Percentiles rank a stretch among this genome's conserved stretches.
These are phyloP conservation scores for Synodontis membranacea DNA, from an alignment of 2,113 vertebrate genomes.

Conservation along the genomic window DNA sequence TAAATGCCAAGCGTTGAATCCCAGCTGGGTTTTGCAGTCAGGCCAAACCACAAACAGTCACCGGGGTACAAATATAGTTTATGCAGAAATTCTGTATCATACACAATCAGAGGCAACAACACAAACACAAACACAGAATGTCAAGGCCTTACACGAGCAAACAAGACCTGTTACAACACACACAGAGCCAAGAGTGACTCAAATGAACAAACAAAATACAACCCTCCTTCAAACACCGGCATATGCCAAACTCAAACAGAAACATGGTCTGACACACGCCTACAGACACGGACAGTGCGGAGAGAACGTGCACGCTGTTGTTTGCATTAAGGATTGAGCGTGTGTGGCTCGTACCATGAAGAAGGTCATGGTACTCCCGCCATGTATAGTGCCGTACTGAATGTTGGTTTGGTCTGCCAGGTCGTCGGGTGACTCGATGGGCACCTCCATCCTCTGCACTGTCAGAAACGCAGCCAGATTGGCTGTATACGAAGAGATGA, in stretches of 20 bases:
- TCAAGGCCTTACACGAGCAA: not conserved
- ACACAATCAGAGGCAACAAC: not conserved
- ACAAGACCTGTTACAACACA: conserved; percentile 3
- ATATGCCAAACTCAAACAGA: conserved; percentile 27
- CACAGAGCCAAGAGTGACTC: not conserved
- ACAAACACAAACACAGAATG: conserved; percentile 15
- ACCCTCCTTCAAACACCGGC: conserved; percentile 10
- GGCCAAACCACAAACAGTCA: not conserved
- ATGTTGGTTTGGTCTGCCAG: conserved; percentile 93
- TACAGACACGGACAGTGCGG: not conserved
- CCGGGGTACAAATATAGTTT: not conserved
- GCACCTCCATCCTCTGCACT: conserved; percentile 92
- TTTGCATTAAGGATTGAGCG: not conserved
- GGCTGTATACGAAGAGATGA: conserved; percentile 96
- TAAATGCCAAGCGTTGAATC: not conserved
- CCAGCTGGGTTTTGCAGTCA: not conserved
- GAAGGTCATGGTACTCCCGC: conserved; percentile 94
- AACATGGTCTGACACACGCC: not conserved
- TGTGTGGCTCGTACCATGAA: conserved; percentile 78
- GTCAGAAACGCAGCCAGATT: conserved; percentile 92
- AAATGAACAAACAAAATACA: conserved; percentile 20
- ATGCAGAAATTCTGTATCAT: not conserved
- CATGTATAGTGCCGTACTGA: conserved; percentile 91
- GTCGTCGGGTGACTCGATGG: conserved; percentile 88
- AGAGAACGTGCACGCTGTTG: not conserved